phyloP scores from a whole-genome alignment of 2,113 vertebrate genomes.

The Rhombomys opimus region DNA sequence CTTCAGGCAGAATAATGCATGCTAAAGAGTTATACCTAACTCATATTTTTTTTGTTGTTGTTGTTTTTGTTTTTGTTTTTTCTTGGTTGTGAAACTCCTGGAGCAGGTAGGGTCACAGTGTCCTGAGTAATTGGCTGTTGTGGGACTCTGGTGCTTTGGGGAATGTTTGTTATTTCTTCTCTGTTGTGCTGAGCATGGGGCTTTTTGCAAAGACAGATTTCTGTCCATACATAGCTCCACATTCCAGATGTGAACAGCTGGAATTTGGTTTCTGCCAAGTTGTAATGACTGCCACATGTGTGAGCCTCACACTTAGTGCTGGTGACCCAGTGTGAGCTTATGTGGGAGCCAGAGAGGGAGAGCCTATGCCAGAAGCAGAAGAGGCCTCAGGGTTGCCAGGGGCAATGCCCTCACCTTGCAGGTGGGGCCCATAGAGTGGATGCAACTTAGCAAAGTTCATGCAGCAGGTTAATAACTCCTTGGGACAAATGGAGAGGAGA shows the following conservation, averaged over 20 bases:
- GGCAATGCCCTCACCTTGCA: accelerated
- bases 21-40: not conserved
- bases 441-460: not conserved
- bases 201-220: slow-evolving; percentile 65
- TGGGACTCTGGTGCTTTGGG: slow-evolving; percentile 59
- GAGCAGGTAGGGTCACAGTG: not conserved
- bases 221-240: slow-evolving; percentile 48
- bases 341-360: not conserved
- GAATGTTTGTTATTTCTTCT: slow-evolving; percentile 28
- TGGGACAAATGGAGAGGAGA: not conserved
- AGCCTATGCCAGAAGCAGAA: not conserved
- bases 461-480: not conserved
- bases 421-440: not conserved
- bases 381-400: not conserved
- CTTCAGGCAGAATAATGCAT: not conserved
- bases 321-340: not conserved
- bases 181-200: not conserved
- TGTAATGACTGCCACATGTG: slow-evolving; percentile 76
- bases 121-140: not conserved
- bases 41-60: not conserved
- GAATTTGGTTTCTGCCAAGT: slow-evolving; percentile 56
- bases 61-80: not conserved
- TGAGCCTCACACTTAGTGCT: not conserved
- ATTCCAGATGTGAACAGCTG: slow-evolving; percentile 74
- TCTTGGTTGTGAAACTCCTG: not conserved